phyloP scores from a whole-genome alignment of 2,797 vertebrate species.

The Alectoris magna region DNA sequence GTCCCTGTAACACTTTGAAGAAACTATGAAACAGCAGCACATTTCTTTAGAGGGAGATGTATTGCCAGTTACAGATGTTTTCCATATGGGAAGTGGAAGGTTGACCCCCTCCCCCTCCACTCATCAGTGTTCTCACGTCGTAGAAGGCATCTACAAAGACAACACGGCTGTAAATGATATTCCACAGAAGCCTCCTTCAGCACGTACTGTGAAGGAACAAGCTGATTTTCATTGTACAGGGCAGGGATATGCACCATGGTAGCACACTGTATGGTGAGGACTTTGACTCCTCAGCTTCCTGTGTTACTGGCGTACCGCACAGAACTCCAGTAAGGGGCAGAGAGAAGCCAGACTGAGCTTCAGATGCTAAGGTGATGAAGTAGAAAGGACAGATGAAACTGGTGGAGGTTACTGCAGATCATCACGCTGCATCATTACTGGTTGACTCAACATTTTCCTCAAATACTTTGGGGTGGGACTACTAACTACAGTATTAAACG shows the following conservation, averaged over 20 bases:
- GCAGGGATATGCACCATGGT: background rate
- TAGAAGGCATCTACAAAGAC: slow-evolving; percentile 59
- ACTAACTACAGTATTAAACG: background rate
- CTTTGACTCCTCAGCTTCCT: background rate
- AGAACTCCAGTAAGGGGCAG: background rate
- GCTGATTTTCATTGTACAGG: slow-evolving; percentile 21
- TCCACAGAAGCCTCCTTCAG: slow-evolving; percentile 47
- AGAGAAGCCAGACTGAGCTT: background rate
- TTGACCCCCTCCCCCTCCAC: slow-evolving; percentile 30
- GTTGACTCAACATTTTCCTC: background rate
- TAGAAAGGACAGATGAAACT: background rate
- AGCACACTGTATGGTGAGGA: background rate
- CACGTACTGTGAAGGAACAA: background rate
- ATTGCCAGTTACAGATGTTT: slow-evolving; percentile 66
- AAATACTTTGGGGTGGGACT: background rate
- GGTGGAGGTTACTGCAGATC: background rate
- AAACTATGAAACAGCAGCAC: slow-evolving; percentile 37
- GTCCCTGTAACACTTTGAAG: slow-evolving; percentile 51
- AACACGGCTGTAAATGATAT: slow-evolving; percentile 27
- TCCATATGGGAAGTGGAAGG: slow-evolving; percentile 61
- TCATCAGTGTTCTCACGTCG: slow-evolving; percentile 68
- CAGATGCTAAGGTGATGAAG: background rate
- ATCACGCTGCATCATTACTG: background rate
- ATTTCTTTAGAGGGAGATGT: slow-evolving; percentile 23
- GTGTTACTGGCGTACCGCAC: background rate